phyloP scores from a whole-genome alignment of 2,113 vertebrate genomes.

The Neogale vison region DNA sequence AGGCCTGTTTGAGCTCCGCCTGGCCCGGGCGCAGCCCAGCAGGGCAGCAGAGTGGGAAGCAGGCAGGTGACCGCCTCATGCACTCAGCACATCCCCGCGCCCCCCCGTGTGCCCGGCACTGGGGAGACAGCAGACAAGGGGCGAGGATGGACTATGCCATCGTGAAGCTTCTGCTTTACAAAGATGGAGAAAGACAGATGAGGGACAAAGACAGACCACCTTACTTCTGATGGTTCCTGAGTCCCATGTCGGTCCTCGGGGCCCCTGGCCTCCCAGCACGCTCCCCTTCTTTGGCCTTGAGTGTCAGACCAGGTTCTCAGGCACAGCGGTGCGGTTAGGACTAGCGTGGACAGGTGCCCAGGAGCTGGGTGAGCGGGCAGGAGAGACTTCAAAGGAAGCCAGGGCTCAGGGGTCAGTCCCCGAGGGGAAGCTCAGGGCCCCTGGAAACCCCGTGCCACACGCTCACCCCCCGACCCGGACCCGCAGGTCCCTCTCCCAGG shows the following conservation, averaged over 20 bases:
- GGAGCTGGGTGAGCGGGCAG: not conserved
- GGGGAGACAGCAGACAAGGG: not conserved
- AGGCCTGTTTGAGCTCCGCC: too few species aligned
- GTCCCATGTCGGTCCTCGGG: not conserved
- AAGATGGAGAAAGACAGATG: not conserved
- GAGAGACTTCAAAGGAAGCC: not conserved
- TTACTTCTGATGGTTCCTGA: not conserved
- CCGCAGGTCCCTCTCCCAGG: not conserved
- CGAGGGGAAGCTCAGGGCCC: not conserved
- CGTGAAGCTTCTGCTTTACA: not conserved
- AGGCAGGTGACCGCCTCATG: accelerated
- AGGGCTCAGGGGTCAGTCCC: not conserved
- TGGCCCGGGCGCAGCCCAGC: not conserved
- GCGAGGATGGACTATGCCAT: not conserved
- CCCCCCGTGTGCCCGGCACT: not conserved
- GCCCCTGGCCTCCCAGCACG: not conserved
- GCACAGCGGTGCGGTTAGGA: too few species aligned
- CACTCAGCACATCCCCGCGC: accelerated
- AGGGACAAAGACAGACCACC: too few species aligned
- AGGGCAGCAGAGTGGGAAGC: too few species aligned
- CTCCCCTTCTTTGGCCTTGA: not conserved
- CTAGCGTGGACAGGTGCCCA: not conserved
- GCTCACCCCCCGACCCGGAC: not conserved
- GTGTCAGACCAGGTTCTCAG: not conserved
- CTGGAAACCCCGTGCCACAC: not conserved